phyloP scores from a whole-genome alignment of 2,797 vertebrate species.

The Ptychadena robeensis region DNA sequence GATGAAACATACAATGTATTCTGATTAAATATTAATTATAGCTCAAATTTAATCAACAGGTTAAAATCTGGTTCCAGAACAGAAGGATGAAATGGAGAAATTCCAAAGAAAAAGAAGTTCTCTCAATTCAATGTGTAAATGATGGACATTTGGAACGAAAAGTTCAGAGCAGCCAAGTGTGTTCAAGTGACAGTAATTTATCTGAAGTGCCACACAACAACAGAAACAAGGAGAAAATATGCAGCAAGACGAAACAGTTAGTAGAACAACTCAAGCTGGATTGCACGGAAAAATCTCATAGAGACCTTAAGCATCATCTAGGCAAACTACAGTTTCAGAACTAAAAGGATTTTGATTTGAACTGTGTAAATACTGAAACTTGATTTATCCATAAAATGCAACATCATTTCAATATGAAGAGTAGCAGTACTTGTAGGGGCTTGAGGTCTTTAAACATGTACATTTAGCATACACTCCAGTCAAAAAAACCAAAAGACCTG shows the following conservation, averaged over 20 bases:
- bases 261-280: constrained; percentile 67
- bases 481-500: neutral
- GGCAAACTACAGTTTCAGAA: constrained; percentile 66
- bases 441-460: neutral
- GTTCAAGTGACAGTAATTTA: constrained; percentile 70
- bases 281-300: constrained; percentile 43
- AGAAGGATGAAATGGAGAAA: constrained; percentile 98
- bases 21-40: neutral
- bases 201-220: constrained; percentile 66
- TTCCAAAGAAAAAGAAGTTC: constrained; percentile 93
- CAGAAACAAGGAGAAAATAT: constrained; percentile 69
- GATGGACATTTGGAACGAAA: constrained; percentile 75
- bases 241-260: constrained; percentile 61
- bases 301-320: constrained; percentile 36
- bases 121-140: constrained; percentile 80
- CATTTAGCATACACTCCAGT: neutral
- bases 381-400: neutral
- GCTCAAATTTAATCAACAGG: constrained; percentile 72
- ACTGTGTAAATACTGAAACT: neutral
- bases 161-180: constrained; percentile 65
- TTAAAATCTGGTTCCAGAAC: constrained; percentile 99
- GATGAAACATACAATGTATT: neutral
- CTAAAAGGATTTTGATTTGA: neutral
- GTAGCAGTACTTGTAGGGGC: neutral
- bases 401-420: neutral